phyloP scores from a whole-genome alignment of 2,888 invertebrate genomes.

The Brachypalpus laphriformis region DNA sequence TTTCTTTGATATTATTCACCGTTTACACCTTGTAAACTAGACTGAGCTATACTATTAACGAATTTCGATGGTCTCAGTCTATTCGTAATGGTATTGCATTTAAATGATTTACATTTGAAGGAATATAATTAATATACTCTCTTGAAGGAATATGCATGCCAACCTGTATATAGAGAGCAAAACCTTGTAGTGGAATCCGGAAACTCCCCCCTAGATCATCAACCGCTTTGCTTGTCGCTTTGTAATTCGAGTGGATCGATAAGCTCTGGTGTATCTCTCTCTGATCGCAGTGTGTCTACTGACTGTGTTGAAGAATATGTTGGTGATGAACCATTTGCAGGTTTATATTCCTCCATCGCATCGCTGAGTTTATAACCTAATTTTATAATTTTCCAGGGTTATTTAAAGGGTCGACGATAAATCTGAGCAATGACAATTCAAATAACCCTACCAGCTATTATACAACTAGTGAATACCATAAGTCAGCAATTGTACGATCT shows the following conservation, averaged over 20 bases:
- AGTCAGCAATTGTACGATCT: neutral
- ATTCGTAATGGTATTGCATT: too few species aligned
- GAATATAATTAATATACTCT: neutral
- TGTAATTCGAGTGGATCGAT: conserved; percentile 85
- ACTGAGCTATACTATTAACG: too few species aligned
- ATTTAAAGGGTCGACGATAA: conserved; percentile 91
- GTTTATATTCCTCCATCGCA: conserved; percentile 82
- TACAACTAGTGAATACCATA: neutral
- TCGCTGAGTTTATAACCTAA: neutral
- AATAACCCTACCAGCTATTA: conserved; percentile 9
- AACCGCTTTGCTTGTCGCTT: conserved; percentile 25
- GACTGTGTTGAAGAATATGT: conserved; percentile 93
- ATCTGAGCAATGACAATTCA: conserved; percentile 84
- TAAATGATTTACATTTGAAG: too few species aligned
- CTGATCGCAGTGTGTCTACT: conserved; percentile 89
- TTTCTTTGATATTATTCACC: too few species aligned
- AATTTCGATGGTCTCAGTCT: too few species aligned
- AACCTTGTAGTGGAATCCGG: conserved; percentile 82
- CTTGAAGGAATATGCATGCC: conserved; percentile 90
- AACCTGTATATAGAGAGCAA: conserved; percentile 86
- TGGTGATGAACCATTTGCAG: conserved; percentile 94
- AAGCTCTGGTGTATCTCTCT: conserved; percentile 87
- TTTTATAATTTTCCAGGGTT: conserved; percentile 85
- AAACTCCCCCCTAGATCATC: conserved; percentile 76
- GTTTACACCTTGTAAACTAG: too few species aligned